Evolutionary conservation across 2,888 invertebrate species (phyloP), one percentile per base, ranked within the genome.

Genomic region (Leptinotarsa peninsularis): DNA sequence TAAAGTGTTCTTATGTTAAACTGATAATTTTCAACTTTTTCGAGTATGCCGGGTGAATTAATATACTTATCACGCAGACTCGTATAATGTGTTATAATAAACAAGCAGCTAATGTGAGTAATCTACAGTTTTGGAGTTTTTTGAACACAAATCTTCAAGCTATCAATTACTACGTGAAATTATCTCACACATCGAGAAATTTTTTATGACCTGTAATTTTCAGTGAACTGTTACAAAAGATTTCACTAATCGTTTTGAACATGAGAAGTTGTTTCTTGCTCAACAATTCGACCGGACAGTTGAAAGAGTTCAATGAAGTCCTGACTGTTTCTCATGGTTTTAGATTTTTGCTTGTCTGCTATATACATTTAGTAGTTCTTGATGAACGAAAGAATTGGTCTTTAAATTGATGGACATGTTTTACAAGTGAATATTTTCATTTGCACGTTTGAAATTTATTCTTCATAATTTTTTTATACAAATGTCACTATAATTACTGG

Each of bases 31-130:
- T 52, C 68, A 49, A 43, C 49, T 50, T 76, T 76, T 76, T 73
- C 71, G 60, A 18, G 27, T 66, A 73, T 43, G 17, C 58, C 17
- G 49, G 18, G 60, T 69, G 63, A 73, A 77, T 77, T 73, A 71
- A 73, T 77, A 71, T 77, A 77, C 77, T 77, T 77, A 77, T 75
- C 77, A 70, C 73, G 73, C 50, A 67, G 67, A 27, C 58, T 58
- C 63, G 63, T 49, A 77, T 70, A 75, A 77, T 78, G 76, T 80
- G 77, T 78, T 76, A 70, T 81, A 78, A 83, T 82, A 82, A 82
- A 82, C 80, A 76, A 78, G 76, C 78, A 76, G 80, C 78, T 82
- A 82, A 82, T 79, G 72, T 74, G 66, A 23, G 76, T 78, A 78
- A 78, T 77, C 77, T 72, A 66, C 33, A 56, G 56, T 71, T 76